Base-by-base conservation (phyloP, 2,797 vertebrate species). In the Phyllotis vaccarum region DNA sequence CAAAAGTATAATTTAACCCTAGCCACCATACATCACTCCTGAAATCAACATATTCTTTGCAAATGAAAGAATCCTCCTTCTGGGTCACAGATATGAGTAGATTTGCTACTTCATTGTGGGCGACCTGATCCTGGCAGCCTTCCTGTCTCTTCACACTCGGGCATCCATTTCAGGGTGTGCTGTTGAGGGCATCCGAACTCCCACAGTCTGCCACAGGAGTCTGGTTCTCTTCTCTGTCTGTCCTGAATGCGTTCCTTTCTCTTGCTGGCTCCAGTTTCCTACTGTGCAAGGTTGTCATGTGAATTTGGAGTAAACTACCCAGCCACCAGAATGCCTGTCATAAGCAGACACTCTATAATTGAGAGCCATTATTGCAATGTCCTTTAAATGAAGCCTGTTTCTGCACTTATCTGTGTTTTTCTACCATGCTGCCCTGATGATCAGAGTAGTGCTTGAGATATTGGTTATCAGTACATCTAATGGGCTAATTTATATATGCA, bases 401-500 rank as follows among this genome's bases (percentile, higher is more conserved):
- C 79, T 62, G 80, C n/a, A 81, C 86, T 90, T 74, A 92, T 16
- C 37, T 56, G 40, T 74, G 49, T 75, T 92, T 95, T 66, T 46
- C 46, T 68, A 43, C 89, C 64, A 49, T 5, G 49, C 82, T 76
- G 80, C 31, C 9, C 1, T 49, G 40, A 91, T 76, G 58, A 96
- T 81, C 90, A 64, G 81, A 95, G 24, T 17, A 92, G 34, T 54
- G 27, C 68, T 90, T 86, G 93, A 91, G 52, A 54, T 91, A 91
- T 7, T 5, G 21, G 31, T 93, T 87, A 80, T 92, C 78, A 85
- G 75, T 72, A 54, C 54, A 60, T 60, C 56, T 96, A 96, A 92
- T 56, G 75, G 62, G 70, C 79, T 93, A 81, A 94, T 91, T 94
- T 90, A 88, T 66, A 93, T 66, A 90, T 72, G 40, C 58, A 40